Evolutionary conservation across 2,888 invertebrate species (phyloP).

Genomic region (Leucania comma): DNA sequence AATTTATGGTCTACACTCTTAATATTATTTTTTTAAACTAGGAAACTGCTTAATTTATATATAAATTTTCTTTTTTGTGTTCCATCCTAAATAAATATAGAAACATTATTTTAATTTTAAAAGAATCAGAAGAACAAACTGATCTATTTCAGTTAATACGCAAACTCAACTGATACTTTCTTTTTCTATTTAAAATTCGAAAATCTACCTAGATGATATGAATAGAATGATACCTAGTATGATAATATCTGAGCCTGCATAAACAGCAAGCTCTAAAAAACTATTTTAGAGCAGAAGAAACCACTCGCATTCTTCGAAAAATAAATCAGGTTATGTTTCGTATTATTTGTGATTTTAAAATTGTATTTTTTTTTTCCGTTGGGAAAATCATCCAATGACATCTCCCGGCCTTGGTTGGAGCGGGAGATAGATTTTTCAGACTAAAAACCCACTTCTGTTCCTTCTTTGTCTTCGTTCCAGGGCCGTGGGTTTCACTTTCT

Average conservation of each 20-base stretch:
- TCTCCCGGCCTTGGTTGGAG: too few species aligned
- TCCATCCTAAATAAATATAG: not conserved
- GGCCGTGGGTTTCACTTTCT: too few species aligned
- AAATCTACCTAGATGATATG: too few species aligned
- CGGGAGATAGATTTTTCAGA: too few species aligned
- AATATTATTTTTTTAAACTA: not conserved
- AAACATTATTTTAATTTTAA: conserved; percentile 1
- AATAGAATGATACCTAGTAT: not conserved
- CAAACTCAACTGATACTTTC: not conserved
- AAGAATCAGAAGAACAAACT: not conserved
- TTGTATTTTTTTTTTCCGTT: too few species aligned
- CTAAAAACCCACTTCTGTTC: too few species aligned
- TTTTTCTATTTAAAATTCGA: not conserved
- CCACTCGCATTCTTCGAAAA: not conserved
- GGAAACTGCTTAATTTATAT: conserved; percentile 3
- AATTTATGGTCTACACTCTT: not conserved
- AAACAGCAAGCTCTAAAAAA: not conserved
- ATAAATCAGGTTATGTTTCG: too few species aligned
- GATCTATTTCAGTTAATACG: not conserved
- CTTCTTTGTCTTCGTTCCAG: too few species aligned
- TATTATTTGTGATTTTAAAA: too few species aligned
- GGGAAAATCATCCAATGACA: too few species aligned
- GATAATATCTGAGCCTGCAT: not conserved
- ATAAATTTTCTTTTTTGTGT: not conserved
- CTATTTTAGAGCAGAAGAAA: not conserved